These are phyloP conservation scores for Willisornis vidua DNA, from an alignment of 2,113 vertebrate genomes.

Conservation along the genomic window DNA sequence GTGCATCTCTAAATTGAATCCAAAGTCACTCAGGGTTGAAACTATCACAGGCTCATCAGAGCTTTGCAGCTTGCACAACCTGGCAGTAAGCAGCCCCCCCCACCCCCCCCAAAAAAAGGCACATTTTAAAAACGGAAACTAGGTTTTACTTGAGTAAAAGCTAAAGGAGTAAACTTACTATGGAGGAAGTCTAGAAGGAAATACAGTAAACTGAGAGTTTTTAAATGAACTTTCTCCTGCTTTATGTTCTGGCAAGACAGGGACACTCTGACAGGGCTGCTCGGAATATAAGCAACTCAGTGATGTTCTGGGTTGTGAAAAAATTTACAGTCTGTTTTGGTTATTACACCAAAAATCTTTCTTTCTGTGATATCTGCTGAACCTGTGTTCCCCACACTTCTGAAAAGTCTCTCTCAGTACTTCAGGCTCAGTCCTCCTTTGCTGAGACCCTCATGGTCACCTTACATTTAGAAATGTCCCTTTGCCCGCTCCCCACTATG, in stretches of 20 bases:
- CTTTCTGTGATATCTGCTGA: not conserved
- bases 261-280: not conserved
- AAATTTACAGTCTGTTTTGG: not conserved
- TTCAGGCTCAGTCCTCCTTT: not conserved
- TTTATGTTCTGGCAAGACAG: not conserved
- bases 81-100: not conserved
- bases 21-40: not conserved
- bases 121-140: not conserved
- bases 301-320: not conserved
- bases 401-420: not conserved
- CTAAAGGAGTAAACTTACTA: not conserved
- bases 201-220: not conserved
- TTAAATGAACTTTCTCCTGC: not conserved
- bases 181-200: not conserved
- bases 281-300: not conserved
- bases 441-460: not conserved
- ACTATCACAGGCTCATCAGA: not conserved
- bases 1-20: not conserved
- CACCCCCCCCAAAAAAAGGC: no score
- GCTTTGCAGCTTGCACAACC: not conserved
- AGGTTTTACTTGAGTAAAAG: not conserved
- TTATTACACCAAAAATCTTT: not conserved
- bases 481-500: not conserved
- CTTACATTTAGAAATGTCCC: not conserved
- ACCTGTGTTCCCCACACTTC: not conserved